phyloP scores from a whole-genome alignment of 2,113 vertebrate species.

The Ceyx cyanopectus region DNA sequence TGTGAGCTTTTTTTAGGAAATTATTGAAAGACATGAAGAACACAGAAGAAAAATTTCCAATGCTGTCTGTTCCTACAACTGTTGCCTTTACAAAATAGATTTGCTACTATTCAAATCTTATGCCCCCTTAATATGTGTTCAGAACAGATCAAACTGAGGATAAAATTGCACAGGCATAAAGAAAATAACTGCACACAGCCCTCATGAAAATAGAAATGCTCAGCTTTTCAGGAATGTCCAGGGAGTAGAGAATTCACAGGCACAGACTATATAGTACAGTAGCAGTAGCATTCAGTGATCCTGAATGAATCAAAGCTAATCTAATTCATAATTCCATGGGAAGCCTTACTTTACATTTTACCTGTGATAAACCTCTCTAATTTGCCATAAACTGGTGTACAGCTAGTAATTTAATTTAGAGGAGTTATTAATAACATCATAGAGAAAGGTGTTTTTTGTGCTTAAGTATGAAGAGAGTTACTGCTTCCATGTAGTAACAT shows the following conservation, averaged over 20 bases:
- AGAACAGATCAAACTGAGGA: neutral
- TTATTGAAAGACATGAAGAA: neutral
- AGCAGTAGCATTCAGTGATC: neutral
- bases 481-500: neutral
- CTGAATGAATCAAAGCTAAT: neutral
- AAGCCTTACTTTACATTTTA: neutral
- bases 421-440: neutral
- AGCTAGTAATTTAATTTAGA: neutral
- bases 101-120: neutral
- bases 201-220: neutral
- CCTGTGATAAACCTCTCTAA: neutral
- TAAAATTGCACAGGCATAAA: neutral
- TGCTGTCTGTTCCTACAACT: neutral
- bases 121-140: neutral
- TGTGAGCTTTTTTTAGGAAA: neutral
- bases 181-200: neutral
- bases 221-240: neutral
- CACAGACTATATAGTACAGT: neutral
- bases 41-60: neutral
- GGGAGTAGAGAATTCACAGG: neutral
- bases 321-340: neutral
- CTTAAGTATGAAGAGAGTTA: neutral
- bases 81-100: neutral
- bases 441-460: neutral
- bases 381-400: neutral